Base-by-base conservation (phyloP, 1,140 invertebrate genomes). In the Wiebesia pumilae region DNA sequence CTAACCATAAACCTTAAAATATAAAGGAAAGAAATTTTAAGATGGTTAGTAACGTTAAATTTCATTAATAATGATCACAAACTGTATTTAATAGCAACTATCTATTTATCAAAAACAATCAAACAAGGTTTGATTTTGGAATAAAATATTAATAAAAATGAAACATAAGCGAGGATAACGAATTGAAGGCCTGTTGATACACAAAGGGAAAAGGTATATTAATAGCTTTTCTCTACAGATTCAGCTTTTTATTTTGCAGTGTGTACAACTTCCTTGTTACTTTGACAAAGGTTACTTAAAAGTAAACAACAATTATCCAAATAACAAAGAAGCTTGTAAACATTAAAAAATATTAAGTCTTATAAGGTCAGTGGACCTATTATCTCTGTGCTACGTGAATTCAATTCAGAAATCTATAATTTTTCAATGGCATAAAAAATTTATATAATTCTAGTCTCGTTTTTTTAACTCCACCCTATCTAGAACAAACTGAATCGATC, bases 401-500 rank as follows among this genome's bases (percentile, higher is more conserved):
- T 75, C 19, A 24, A 75, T 43, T n/a, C 27, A 75, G 38, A 71
- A 35, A 71, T 38, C 24, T n/a, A 43, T 33, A n/a, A 54, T 51
- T 78, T 38, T 75, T 3, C 1, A 62, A 75, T n/a, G 16, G 21
- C 77, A 83, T 77, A n/a, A 77, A 81, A 35, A 62, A 62, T 12
- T 16, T 21, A 33, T 35, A 75, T 85, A 21, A n/a, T 81, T 84
- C n/a, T 9, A 81, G 47, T 69, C 40, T 85, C 80, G 43, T 77
- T 80, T 89, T 83, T 80, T 30, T n/a, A n/a, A n/a, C n/a, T 21
- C 67, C 27, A 47, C 24, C 24, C 19, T 33, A 71, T 54, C 33
- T 80, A 85, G 35, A 85, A 80, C 43, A 84, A 75, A 71, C 92
- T 93, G 88, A 94, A 94, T 90, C 93, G 90, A 88, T 94, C 93